phyloP scores from a whole-genome alignment of 2,888 invertebrate species.

The Ectobius pallidus region DNA sequence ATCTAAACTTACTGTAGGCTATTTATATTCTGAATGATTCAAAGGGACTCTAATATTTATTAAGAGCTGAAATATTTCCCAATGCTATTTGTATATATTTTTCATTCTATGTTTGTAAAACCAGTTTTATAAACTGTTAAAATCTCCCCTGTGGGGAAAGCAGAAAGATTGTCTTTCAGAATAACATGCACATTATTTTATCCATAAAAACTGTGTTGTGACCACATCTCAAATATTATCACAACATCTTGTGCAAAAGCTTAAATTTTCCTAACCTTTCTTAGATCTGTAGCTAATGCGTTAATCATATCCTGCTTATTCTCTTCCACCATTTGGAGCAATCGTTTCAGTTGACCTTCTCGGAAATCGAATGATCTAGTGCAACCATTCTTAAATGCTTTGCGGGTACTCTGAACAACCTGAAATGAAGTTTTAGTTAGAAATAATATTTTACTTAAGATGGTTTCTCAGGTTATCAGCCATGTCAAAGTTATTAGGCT shows the following conservation, averaged over 20 bases:
- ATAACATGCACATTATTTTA: background rate
- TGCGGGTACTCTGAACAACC: constrained; percentile 73
- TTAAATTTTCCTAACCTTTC: constrained; percentile 59
- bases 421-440: no score
- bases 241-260: background rate
- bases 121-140: background rate
- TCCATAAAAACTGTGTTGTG: background rate
- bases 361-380: constrained; percentile 84
- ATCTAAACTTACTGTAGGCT: no score
- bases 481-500: no score
- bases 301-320: constrained; percentile 73
- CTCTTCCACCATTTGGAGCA: constrained; percentile 81
- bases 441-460: no score
- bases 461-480: no score
- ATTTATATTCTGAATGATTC: no score
- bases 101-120: background rate
- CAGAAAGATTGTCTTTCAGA: no score
- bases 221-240: background rate
- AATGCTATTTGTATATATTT: no score
- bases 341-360: constrained; percentile 75
- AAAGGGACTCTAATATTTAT: no score
- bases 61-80: no score
- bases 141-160: background rate
- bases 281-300: constrained; percentile 79
- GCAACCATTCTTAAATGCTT: constrained; percentile 78